Percentiles rank a stretch among this genome's conserved stretches.
These are phyloP conservation scores for Cephalopachus bancanus DNA, from an alignment of 2,797 vertebrate genomes.

Conservation along the genomic window DNA sequence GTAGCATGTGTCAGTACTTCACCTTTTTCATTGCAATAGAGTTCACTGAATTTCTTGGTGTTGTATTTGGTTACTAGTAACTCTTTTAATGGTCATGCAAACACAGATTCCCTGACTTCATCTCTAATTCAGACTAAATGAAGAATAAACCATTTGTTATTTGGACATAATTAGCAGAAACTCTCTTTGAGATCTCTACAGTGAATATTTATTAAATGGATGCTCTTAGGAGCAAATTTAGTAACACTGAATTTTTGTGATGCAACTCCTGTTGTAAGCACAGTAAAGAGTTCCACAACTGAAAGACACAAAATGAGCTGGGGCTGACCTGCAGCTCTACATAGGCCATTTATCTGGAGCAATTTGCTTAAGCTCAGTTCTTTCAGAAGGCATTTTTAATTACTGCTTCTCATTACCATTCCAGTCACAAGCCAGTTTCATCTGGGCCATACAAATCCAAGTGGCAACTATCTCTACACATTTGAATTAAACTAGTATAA, in stretches of 20 bases:
- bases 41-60: background rate
- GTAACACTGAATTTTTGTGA: conserved; percentile 36
- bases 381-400: conserved; percentile 89
- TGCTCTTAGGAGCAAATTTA: conserved; percentile 55
- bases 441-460: conserved; percentile 67
- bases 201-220: conserved; percentile 62
- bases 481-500: conserved; percentile 82
- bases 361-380: conserved; percentile 86
- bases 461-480: conserved; percentile 65
- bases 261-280: conserved; percentile 45
- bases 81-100: conserved; percentile 58
- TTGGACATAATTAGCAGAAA: conserved; percentile 60
- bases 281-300: background rate
- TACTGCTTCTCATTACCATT: conserved; percentile 87
- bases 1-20: too few species aligned
- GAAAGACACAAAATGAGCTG: background rate
- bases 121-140: conserved; percentile 67
- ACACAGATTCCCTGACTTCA: conserved; percentile 32
- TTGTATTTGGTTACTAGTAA: conserved; percentile 9
- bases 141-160: conserved; percentile 62
- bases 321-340: conserved; percentile 17
- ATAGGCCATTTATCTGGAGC: conserved; percentile 79
- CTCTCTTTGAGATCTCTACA: background rate
- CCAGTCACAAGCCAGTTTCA: conserved; percentile 85
- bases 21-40: background rate